phyloP scores from a whole-genome alignment of 2,113 vertebrate genomes.

The Chionodraco myersi region DNA sequence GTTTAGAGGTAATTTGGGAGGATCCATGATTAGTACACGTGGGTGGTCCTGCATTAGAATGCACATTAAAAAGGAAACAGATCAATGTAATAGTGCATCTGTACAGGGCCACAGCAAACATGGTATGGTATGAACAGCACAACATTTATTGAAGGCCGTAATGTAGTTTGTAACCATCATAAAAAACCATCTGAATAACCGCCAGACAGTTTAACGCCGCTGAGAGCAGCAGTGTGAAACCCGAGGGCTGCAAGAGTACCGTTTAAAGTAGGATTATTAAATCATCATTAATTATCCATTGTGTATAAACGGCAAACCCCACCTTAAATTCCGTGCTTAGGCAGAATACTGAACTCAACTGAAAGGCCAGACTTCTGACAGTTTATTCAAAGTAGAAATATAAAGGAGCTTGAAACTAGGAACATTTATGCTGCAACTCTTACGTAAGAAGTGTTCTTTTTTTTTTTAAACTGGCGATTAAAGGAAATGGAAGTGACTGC shows the following conservation, averaged over 20 bases:
- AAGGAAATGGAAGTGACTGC: slow-evolving; percentile 27
- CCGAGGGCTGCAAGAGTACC: background rate
- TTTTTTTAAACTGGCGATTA: background rate
- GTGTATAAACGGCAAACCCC: background rate
- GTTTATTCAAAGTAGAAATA: background rate
- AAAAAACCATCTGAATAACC: slow-evolving; percentile 1
- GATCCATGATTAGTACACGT: background rate
- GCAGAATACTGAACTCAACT: background rate
- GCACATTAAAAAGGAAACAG: background rate
- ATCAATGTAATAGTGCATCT: background rate
- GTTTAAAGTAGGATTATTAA: background rate
- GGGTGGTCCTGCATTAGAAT: background rate
- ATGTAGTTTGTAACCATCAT: slow-evolving; percentile 11
- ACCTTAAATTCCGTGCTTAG: background rate
- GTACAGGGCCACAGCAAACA: background rate
- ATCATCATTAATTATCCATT: too few relatives aligned
- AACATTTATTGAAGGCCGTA: slow-evolving; percentile 6
- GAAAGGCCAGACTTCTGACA: background rate
- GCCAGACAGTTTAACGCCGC: background rate
- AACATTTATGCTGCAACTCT: slow-evolving; percentile 2
- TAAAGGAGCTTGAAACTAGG: background rate
- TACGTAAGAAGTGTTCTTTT: background rate
- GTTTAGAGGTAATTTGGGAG: background rate
- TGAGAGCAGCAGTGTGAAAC: background rate
- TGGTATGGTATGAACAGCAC: background rate